Percentiles rank a stretch among this genome's conserved stretches.
These are phyloP conservation scores for Allophyes oxyacanthae DNA, from an alignment of 2,888 invertebrate genomes.

Conservation along the genomic window DNA sequence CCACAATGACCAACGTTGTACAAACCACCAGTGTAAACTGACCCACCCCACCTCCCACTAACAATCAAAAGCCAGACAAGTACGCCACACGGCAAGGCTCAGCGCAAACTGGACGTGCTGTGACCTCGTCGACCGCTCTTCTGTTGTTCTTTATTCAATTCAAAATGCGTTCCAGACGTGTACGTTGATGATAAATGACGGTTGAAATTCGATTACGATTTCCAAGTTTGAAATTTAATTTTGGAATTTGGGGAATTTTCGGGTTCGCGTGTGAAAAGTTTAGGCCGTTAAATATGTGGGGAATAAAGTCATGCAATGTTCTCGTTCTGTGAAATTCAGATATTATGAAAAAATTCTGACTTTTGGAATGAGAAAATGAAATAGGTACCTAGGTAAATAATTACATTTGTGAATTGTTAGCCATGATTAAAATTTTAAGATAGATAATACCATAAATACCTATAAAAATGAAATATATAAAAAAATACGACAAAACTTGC, in stretches of 20 bases:
- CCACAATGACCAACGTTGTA: constrained; percentile 80
- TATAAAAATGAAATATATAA: too few species aligned
- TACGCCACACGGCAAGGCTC: constrained; percentile 63
- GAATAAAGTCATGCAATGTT: constrained; percentile 26
- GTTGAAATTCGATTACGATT: constrained; percentile 58
- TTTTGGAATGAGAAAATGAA: too few species aligned
- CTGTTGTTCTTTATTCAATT: constrained; percentile 83
- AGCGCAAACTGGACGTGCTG: constrained; percentile 62
- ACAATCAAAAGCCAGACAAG: constrained; percentile 63
- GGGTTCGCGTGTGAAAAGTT: constrained; percentile 47
- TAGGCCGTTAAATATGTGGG: constrained; percentile 38
- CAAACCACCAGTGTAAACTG: constrained; percentile 64
- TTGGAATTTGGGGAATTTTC: constrained; percentile 39
- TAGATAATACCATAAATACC: too few species aligned
- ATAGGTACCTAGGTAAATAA: too few species aligned
- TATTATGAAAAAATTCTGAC: too few species aligned
- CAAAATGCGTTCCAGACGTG: constrained; percentile 75
- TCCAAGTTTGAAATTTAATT: constrained; percentile 51
- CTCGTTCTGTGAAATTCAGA: constrained; percentile 6
- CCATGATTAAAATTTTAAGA: too few species aligned
- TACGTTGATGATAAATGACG: constrained; percentile 62
- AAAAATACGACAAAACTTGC: too few species aligned
- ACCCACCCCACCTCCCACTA: constrained; percentile 69
- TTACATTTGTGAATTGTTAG: too few species aligned
- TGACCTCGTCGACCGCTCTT: constrained; percentile 76